Conservation (phyloP, 2,797 vertebrate species). For the Anomalospiza imberbis region DNA sequence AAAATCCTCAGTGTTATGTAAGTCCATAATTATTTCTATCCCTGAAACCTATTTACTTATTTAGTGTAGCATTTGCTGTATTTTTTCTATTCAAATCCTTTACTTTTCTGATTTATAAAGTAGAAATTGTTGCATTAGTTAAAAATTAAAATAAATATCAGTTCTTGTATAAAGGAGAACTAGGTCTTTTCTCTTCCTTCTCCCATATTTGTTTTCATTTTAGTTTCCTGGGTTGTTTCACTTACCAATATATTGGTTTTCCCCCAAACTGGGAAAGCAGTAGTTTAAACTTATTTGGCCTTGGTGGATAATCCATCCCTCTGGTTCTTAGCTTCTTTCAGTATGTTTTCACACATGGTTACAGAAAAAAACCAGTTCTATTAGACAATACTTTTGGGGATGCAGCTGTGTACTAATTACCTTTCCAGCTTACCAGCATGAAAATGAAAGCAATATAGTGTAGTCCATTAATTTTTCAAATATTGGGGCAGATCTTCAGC, state of each 20-base stretch:
- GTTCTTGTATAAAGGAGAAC: not conserved
- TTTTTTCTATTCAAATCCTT: not conserved
- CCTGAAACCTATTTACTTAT: not conserved
- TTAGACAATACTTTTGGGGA: not conserved
- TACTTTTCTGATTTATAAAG: not conserved
- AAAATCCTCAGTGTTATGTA: not conserved
- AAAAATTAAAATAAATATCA: not conserved
- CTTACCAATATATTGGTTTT: not conserved
- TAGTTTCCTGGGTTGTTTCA: not conserved
- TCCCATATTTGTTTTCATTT: not conserved
- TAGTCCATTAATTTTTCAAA: slow-evolving; percentile 36
- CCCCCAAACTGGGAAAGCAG: not conserved
- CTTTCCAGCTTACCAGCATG: not conserved
- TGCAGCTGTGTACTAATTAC: slow-evolving; percentile 30
- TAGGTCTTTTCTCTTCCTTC: not conserved
- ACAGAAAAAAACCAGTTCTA: not conserved
- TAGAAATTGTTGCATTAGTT: not conserved
- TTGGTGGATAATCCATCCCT: not conserved
- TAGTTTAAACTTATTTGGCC: not conserved
- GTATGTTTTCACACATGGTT: not conserved
- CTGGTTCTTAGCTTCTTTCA: not conserved
- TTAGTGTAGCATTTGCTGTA: not conserved
- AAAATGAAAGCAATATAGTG: slow-evolving; percentile 8
- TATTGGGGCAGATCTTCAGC: not conserved
- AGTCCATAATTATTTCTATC: not conserved